A percentile compares a stretch with the other conserved stretches of the same genome.
phyloP scores from a whole-genome alignment of 2,888 invertebrate species.

The Tetramorium bicarinatum region DNA sequence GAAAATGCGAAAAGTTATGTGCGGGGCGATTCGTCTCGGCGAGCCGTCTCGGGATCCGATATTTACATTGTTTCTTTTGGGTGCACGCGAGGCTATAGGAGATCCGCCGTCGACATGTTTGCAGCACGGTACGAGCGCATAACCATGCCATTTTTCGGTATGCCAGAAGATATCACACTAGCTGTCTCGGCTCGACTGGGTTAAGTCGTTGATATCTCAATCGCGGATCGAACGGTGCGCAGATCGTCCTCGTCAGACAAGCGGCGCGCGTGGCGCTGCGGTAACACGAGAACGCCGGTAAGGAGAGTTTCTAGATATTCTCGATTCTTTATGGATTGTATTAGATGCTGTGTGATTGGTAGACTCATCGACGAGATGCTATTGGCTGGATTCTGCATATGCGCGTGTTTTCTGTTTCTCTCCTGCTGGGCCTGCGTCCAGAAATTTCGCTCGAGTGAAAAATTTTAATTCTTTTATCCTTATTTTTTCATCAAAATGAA shows the following conservation, averaged over 20 bases:
- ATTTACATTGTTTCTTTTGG: slow-evolving; percentile 47
- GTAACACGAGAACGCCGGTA: background rate
- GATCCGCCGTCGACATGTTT: slow-evolving; percentile 60
- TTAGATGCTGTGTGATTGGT: too few relatives aligned
- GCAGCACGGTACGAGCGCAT: slow-evolving; percentile 60
- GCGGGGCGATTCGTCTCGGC: background rate
- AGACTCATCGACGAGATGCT: too few relatives aligned
- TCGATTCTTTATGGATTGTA: background rate
- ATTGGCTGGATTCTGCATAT: too few relatives aligned
- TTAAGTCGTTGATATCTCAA: background rate
- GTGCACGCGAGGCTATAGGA: slow-evolving; percentile 33
- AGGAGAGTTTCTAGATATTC: background rate
- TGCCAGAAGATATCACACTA: slow-evolving; percentile 16
- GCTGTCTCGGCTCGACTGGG: slow-evolving; percentile 12
- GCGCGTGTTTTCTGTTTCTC: too few relatives aligned
- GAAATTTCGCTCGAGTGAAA: too few relatives aligned
- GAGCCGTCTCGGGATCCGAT: background rate
- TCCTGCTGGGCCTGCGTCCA: too few relatives aligned
- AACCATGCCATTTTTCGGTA: slow-evolving; percentile 70
- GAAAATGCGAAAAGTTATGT: slow-evolving; percentile 19
- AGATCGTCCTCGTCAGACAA: background rate
- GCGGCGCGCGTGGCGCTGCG: background rate
- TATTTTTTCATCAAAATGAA: too few relatives aligned
- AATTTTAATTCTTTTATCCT: too few relatives aligned
- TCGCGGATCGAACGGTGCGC: background rate